Evolutionary conservation across 2,113 vertebrate species (phyloP).

Genomic region (Emydocephalus ijimae): DNA sequence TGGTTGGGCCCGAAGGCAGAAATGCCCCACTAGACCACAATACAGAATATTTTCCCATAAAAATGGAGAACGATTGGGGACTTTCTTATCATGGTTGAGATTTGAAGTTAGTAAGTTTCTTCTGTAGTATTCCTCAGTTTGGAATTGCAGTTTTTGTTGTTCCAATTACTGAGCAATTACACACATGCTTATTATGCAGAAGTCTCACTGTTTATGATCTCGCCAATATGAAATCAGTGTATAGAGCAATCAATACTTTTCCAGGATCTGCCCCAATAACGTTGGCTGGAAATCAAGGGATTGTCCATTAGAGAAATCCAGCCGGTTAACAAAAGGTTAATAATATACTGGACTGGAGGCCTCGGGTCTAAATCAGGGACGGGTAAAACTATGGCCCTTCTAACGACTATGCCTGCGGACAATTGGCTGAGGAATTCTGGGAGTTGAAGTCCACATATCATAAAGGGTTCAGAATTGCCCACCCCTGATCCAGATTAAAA

Average conservation of each 20-base stretch:
- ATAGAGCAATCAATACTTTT: not conserved
- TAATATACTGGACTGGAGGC: not conserved
- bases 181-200: not conserved
- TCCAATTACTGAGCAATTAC: not conserved
- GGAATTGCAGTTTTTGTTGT: not conserved
- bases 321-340: not conserved
- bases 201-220: not conserved
- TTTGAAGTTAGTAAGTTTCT: not conserved
- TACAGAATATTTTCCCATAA: not conserved
- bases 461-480: not conserved
- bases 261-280: not conserved
- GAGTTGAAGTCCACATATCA: not conserved
- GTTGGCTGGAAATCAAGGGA: not conserved
- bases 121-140: not conserved
- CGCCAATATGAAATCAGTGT: not conserved
- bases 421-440: not conserved
- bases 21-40: not conserved
- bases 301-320: not conserved
- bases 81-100: not conserved
- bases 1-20: not conserved
- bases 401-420: not conserved
- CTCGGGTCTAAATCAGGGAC: not conserved
- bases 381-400: not conserved
- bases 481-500: not conserved
- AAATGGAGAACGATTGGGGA: not conserved